These are phyloP conservation scores for Falco berigora DNA, from an alignment of 2,797 vertebrate genomes.

Conservation along the genomic window DNA sequence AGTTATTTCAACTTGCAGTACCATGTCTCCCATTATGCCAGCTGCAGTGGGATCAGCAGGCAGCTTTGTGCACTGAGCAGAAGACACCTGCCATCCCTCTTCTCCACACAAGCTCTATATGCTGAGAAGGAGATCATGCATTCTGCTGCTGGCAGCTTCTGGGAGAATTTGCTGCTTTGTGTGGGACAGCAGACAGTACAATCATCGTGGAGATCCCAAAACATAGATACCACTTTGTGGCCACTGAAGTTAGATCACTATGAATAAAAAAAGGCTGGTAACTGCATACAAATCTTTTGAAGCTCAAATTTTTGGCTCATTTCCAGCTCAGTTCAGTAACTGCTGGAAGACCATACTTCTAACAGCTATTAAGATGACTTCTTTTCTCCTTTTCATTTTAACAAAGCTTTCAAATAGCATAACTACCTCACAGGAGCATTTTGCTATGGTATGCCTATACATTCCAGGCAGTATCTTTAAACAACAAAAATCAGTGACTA, in stretches of 20 bases:
- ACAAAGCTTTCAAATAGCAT: neutral
- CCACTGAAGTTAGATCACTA: neutral
- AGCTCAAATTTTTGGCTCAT: neutral
- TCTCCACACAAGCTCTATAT: neutral
- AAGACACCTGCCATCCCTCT: neutral
- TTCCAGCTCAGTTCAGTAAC: neutral
- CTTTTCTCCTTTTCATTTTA: neutral
- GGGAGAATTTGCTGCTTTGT: neutral
- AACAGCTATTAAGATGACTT: neutral
- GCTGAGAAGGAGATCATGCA: neutral
- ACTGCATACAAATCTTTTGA: neutral
- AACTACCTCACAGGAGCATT: neutral
- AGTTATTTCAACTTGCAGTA: neutral
- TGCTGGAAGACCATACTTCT: neutral
- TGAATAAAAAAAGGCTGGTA: neutral
- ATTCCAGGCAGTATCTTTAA: neutral
- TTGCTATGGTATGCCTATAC: neutral
- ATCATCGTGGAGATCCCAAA: neutral
- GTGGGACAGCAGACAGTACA: neutral
- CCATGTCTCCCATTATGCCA: neutral
- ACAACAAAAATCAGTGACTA: neutral
- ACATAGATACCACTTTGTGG: neutral
- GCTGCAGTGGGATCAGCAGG: neutral
- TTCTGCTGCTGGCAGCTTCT: neutral
- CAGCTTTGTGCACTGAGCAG: neutral